Evolutionary conservation across 2,888 invertebrate genomes (phyloP).

Genomic region (Orchesella flavescens): DNA sequence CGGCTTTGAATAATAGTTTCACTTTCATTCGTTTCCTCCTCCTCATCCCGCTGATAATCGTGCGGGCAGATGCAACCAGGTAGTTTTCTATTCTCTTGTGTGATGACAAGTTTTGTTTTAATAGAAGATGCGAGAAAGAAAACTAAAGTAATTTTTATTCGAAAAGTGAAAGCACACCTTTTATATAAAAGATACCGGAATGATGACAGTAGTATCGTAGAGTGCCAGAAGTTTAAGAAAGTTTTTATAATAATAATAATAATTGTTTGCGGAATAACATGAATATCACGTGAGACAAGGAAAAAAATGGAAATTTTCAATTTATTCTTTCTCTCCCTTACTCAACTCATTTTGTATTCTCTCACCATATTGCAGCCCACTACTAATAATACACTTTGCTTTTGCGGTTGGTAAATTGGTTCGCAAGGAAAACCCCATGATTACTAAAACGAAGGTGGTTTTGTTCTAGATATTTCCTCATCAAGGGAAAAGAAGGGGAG

Average conservation of each 20-base stretch:
- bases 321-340: conserved; percentile 34
- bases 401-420: conserved; percentile 32
- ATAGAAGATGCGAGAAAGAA: neutral
- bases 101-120: too few relatives aligned
- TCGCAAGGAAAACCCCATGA: conserved; percentile 26
- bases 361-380: neutral
- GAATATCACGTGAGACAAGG: neutral
- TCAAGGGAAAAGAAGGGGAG: conserved; percentile 19
- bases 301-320: conserved; percentile 43
- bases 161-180: too few relatives aligned
- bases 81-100: neutral
- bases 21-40: conserved; percentile 10
- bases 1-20: conserved; percentile 1
- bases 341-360: conserved; percentile 23
- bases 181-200: too few relatives aligned
- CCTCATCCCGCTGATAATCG: neutral
- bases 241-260: conserved; percentile 17
- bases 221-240: conserved; percentile 1
- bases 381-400: conserved; percentile 21
- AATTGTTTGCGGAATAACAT: conserved; percentile 10
- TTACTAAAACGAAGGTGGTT: conserved; percentile 11
- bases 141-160: conserved; percentile 12
- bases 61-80: neutral
- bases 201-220: too few relatives aligned
- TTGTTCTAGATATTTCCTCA: conserved; percentile 35